Percentiles rank a stretch among this genome's conserved stretches.
phyloP scores from a whole-genome alignment of 2,113 vertebrate species.

The Caretta caretta region DNA sequence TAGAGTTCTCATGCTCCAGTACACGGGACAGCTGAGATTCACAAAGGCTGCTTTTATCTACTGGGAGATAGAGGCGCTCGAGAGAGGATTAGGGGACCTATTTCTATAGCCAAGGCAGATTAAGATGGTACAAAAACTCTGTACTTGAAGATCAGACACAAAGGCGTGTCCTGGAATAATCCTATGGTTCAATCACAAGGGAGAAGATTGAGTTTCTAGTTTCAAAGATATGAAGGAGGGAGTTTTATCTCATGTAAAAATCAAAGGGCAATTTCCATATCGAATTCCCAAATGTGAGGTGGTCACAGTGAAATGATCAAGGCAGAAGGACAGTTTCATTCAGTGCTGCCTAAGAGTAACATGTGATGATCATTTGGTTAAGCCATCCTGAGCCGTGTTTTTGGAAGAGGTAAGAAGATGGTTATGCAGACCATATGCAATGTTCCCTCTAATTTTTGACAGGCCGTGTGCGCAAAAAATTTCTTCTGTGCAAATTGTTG shows the following conservation, averaged over 20 bases:
- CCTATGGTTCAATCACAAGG: not conserved
- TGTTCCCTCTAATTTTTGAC: too few species aligned
- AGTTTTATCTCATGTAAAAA: not conserved
- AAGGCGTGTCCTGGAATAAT: not conserved
- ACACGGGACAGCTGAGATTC: not conserved
- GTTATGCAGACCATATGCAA: not conserved
- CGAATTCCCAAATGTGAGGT: fast-evolving
- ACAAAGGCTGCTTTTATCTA: not conserved
- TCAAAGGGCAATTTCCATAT: not conserved
- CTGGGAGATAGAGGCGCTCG: not conserved
- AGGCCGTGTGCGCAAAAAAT: too few species aligned
- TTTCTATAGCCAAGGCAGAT: slow-evolving; percentile 52
- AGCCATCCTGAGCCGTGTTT: not conserved
- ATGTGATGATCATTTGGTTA: not conserved
- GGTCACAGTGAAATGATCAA: not conserved
- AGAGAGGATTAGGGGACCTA: slow-evolving; percentile 41
- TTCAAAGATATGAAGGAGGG: not conserved
- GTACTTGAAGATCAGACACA: slow-evolving; percentile 7
- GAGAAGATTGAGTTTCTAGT: not conserved
- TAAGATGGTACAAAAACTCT: slow-evolving; percentile 17
- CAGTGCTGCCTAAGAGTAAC: not conserved
- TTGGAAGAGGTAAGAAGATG: not conserved
- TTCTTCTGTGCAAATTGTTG: too few species aligned
- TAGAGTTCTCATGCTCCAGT: not conserved
- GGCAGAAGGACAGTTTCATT: not conserved